Evolutionary conservation across 64 coral and sea anemone genomes (phyloP).

Genomic region (Dendronephthya gigantea): DNA sequence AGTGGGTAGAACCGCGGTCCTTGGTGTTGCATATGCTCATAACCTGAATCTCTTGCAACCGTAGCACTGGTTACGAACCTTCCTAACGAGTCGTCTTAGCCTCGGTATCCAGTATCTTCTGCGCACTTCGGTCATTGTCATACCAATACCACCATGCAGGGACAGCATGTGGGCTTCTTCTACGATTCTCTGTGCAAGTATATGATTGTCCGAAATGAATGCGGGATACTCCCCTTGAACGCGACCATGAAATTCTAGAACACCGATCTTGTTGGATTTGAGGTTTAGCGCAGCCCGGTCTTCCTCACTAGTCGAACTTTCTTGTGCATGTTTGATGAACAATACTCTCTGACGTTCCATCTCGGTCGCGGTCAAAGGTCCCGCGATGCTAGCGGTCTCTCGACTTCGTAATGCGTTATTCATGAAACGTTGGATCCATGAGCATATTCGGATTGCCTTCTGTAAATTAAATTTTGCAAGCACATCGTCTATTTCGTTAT

Average conservation of each 20-base stretch:
- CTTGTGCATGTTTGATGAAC: background rate
- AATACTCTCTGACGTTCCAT: background rate
- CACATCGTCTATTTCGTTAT: background rate
- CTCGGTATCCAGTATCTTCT: slow-evolving; percentile 2
- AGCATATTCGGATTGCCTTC: background rate
- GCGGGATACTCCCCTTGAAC: background rate
- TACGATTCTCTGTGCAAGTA: background rate
- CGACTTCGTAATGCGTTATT: background rate
- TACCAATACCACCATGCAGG: background rate
- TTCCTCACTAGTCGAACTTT: background rate
- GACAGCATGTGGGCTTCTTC: too few species aligned
- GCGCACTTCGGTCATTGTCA: background rate
- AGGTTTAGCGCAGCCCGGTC: background rate
- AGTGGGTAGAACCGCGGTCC: background rate
- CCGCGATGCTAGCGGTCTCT: background rate
- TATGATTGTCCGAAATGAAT: background rate
- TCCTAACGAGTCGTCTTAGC: background rate
- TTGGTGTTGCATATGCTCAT: background rate
- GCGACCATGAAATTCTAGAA: background rate
- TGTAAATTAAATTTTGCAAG: background rate
- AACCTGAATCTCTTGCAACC: background rate
- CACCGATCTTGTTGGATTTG: background rate
- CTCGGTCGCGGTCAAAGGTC: background rate
- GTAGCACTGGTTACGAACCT: background rate
- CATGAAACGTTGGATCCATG: background rate